Evolutionary conservation across 92 coral and sea anemone genomes (phyloP).

Genomic region (Epizoanthus ramosus): DNA sequence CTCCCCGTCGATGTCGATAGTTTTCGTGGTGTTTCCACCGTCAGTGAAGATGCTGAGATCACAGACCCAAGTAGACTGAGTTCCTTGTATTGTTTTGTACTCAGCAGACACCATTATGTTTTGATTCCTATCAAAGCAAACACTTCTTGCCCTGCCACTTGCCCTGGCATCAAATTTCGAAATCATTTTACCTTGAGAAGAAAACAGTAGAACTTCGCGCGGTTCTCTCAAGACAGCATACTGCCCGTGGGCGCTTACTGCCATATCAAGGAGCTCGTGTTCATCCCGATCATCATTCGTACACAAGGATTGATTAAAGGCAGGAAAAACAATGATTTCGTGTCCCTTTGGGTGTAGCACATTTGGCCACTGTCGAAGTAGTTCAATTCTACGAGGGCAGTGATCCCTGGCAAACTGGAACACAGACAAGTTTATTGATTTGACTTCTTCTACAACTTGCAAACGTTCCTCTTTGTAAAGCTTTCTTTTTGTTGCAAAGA

Average conservation of each 20-base stretch:
- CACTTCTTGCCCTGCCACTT: too few relatives aligned
- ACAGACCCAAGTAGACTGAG: too few relatives aligned
- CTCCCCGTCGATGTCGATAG: too few relatives aligned
- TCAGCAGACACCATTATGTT: too few relatives aligned
- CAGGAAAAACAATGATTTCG: neutral
- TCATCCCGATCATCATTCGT: too few relatives aligned
- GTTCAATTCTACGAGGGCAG: too few relatives aligned
- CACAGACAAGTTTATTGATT: conserved; percentile 11
- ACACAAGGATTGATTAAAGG: neutral
- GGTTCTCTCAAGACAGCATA: neutral
- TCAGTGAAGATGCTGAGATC: too few relatives aligned
- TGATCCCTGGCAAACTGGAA: conserved; percentile 25
- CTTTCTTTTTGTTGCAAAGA: neutral
- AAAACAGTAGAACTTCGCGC: neutral
- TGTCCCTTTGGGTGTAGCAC: neutral
- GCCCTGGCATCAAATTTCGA: neutral
- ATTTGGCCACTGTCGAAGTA: too few relatives aligned
- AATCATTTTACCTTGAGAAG: neutral
- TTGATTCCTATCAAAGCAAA: too few relatives aligned
- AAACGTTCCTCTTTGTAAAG: conserved; percentile 10
- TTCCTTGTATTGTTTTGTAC: too few relatives aligned
- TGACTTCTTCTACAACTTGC: neutral
- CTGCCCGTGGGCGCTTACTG: neutral
- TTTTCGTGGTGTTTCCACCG: too few relatives aligned
- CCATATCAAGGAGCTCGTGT: neutral